Evolutionary conservation across 1,140 invertebrate species (phyloP).

Genomic region (Wiebesia pumilae): DNA sequence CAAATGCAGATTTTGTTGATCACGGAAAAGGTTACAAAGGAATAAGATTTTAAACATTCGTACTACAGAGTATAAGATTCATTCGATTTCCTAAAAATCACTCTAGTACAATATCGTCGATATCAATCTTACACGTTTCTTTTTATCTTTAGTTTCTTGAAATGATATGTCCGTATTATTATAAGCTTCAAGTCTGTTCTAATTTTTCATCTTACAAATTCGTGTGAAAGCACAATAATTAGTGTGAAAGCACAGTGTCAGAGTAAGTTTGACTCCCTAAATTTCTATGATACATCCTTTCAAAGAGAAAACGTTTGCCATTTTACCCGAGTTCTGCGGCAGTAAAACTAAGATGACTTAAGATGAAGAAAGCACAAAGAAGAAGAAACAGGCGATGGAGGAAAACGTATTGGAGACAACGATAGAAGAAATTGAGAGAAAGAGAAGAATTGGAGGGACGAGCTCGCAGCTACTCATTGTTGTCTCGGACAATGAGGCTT

Average conservation of each 20-base stretch:
- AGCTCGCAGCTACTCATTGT: slow-evolving; percentile 48
- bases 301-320: slow-evolving; percentile 30
- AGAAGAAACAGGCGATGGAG: slow-evolving; percentile 2
- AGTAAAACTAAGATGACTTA: slow-evolving; percentile 53
- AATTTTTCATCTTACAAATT: too few relatives aligned
- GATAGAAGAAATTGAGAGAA: background rate
- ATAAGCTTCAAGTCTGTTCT: too few relatives aligned
- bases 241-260: background rate
- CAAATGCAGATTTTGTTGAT: too few relatives aligned
- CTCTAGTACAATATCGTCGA: too few relatives aligned
- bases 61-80: too few relatives aligned
- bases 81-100: too few relatives aligned
- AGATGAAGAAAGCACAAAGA: background rate
- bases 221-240: background rate
- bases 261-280: slow-evolving; percentile 21
- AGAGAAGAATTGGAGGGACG: slow-evolving; percentile 1
- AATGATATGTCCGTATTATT: too few relatives aligned
- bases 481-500: slow-evolving; percentile 48
- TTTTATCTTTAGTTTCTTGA: too few relatives aligned
- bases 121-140: too few relatives aligned
- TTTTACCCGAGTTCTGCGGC: background rate
- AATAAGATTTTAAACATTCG: too few relatives aligned
- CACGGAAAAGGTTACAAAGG: too few relatives aligned
- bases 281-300: slow-evolving; percentile 33
- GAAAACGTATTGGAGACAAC: background rate